Conservation (phyloP, 2,888 invertebrate species). For the Oxyscelio sp. region DNA sequence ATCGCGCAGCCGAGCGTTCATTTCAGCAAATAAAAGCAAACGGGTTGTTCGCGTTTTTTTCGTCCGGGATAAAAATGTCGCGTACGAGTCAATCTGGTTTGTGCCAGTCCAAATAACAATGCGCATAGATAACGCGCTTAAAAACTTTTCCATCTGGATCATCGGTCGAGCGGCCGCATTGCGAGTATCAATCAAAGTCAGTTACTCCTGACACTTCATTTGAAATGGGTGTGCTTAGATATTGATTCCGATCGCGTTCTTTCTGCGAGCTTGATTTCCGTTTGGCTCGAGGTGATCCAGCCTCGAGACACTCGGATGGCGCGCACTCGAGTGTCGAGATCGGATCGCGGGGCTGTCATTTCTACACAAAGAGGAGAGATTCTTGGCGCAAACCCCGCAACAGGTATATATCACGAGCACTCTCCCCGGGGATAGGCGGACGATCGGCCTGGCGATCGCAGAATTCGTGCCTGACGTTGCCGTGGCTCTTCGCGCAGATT, state of each 20-base stretch:
- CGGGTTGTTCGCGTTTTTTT: background rate
- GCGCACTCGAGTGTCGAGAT: slow-evolving; percentile 59
- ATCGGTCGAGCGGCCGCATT: slow-evolving; percentile 12
- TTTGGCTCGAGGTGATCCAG: slow-evolving; percentile 39
- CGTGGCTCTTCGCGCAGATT: slow-evolving; percentile 58
- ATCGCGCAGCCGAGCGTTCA: no score
- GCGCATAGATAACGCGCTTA: slow-evolving; percentile 13
- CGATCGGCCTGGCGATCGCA: slow-evolving; percentile 15
- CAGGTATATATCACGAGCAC: slow-evolving; percentile 46
- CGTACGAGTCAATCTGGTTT: slow-evolving; percentile 5
- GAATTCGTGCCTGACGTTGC: slow-evolving; percentile 56
- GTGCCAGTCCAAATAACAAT: slow-evolving; percentile 26
- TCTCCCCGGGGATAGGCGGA: slow-evolving; percentile 12
- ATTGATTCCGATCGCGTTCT: slow-evolving; percentile 50
- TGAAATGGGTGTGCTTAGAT: slow-evolving; percentile 64
- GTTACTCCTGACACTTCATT: slow-evolving; percentile 47
- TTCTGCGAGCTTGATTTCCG: slow-evolving; percentile 23
- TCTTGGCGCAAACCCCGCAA: slow-evolving; percentile 35
- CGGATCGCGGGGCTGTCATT: slow-evolving; percentile 64
- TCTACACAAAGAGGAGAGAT: slow-evolving; percentile 63
- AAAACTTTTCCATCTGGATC: slow-evolving; percentile 37
- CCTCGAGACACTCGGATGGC: slow-evolving; percentile 39
- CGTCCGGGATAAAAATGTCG: background rate
- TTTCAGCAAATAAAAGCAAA: background rate
- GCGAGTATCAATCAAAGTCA: slow-evolving; percentile 67